Conservation (phyloP, 2,113 vertebrate genomes). For the Pardalotus punctatus region DNA sequence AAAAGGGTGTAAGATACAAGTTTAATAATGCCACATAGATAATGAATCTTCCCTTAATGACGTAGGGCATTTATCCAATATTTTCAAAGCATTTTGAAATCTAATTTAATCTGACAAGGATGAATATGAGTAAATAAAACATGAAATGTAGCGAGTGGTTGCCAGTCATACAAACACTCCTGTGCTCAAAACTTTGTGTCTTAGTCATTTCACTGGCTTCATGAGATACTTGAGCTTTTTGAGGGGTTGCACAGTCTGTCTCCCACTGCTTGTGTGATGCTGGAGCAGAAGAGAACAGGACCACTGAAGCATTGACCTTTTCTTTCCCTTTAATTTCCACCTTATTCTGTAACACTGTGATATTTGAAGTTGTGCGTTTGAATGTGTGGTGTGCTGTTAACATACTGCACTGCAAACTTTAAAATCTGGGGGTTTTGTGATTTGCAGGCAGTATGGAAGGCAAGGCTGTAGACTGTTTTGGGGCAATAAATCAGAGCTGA, state of each 20-base stretch:
- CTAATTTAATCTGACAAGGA: neutral
- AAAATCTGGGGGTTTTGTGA: neutral
- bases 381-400: neutral
- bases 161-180: neutral
- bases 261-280: neutral
- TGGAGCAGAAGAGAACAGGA: neutral
- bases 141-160: neutral
- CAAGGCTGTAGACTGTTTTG: accelerated
- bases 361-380: neutral
- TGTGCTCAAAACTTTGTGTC: neutral
- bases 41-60: neutral
- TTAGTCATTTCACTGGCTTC: neutral
- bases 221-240: neutral
- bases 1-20: neutral
- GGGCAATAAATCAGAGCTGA: neutral
- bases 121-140: constrained; percentile 7
- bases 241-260: neutral
- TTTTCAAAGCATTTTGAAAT: neutral
- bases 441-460: neutral
- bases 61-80: constrained; percentile 2
- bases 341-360: neutral
- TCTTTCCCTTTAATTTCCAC: neutral
- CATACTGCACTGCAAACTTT: neutral
- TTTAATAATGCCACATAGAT: constrained; percentile 12
- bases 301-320: neutral